Evolutionary conservation across 2,113 vertebrate species (phyloP), one percentile per base, ranked within the genome.

Genomic region (Dolichotis patagonum): DNA sequence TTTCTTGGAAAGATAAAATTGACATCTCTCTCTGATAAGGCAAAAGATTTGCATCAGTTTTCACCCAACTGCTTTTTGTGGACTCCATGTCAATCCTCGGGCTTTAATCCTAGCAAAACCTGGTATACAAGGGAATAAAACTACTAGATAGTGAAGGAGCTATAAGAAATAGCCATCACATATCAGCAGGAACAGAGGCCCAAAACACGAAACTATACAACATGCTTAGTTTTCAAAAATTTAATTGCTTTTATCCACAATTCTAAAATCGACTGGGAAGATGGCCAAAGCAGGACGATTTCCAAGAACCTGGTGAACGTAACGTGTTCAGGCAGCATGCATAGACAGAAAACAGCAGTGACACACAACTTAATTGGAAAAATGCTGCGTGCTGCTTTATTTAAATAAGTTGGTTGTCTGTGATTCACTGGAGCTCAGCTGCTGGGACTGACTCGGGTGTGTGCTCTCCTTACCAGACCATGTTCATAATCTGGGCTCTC

Each of bases 381-480:
- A 58, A 16, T 6, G 35, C 19, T 32, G 14, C 1, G 30, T 35
- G 30, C n/a, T 56, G 71, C 35, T 8, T 86, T 5, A 20, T 49
- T 28, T 38, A 32, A 67, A 32, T 78, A 22, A 43, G 0, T 12
- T 56, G 17, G n/a, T 78, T 67, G 77, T 78, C 35, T 86, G 8
- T n/a, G n/a, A 56, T 58, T 78, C 87, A 26, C 12, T 43, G 8
- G 22, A 46, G 13, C 32, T 67, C 13, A 56, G 22, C 30, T 56
- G 46, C 46, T 32, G 3, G 17, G 46, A 38, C 8, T 63, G 22
- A 62, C 56, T 85, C 10, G 24, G 7, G 46, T 11, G 22, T 1
- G 30, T 17, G 0, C 17, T 41, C 1, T 43, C n/a, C 1, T 60
- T 60, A 9, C 16, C 41, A 30, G 17, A 54, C 11, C 7, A 6